Evolutionary conservation across 2,113 vertebrate genomes (phyloP), one percentile per base, ranked within the genome.

Genomic region (Etheostoma spectabile): DNA sequence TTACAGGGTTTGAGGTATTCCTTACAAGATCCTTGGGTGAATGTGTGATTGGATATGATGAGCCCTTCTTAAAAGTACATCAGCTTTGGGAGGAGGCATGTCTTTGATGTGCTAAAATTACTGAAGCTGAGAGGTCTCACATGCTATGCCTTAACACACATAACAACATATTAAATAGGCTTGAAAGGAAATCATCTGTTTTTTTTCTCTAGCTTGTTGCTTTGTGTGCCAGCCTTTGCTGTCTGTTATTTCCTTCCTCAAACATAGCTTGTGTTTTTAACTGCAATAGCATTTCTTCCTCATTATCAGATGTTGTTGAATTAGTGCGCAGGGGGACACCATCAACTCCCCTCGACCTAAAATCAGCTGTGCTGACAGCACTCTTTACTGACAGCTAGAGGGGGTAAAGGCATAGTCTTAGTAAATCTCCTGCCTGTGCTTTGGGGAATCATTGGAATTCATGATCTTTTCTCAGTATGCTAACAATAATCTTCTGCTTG

Each of bases 391-490:
- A 86, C 89, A 88, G 89, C 92, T 74, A 69, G 79, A 86, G 77
- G 45, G 84, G 77, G 81, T 72, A 70, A 86, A 87, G 79, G 74
- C 82, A 67, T n/a, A 65, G 74, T 82, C 82, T 74, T 82, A 64
- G 89, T 90, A 88, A 93, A 93, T 89, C 89, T 85, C 80, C 85
- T 81, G 82, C 85, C 86, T 18, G 87, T 77, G 86, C 91, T 92
- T 91, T 89, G 84, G 89, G 81, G 86, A 85, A 92, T 94, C 91
- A 95, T 93, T 94, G 94, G 89, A 91, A 95, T 95, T 93, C 93
- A 88, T 84, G 92, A 87, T 92, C 90, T 94, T 92, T 91, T 91
- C 81, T 86, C 85, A 81, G 89, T 93, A 89, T 91, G 88, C 93
- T 92, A 90, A 93, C 93, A 93, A 93, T 94, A 93, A 94, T 94